Conservation (phyloP, 2,113 vertebrate genomes). For the Indri indri region DNA sequence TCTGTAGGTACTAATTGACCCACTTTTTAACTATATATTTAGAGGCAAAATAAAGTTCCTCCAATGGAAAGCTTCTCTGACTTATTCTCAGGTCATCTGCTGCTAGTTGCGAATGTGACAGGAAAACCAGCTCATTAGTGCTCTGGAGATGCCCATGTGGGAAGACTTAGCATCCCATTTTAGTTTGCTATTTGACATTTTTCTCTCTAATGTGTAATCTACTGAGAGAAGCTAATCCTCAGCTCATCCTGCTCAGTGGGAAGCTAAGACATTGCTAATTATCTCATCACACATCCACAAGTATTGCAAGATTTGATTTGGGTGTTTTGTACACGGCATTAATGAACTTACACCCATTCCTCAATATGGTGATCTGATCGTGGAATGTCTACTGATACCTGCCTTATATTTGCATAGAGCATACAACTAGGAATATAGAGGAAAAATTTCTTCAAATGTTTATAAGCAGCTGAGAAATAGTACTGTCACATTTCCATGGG, state of each 20-base stretch:
- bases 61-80: conserved; percentile 45
- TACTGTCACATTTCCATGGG: not conserved
- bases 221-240: conserved; percentile 75
- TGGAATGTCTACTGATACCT: not conserved
- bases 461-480: not conserved
- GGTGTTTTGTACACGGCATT: not conserved
- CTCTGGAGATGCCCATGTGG: conserved; percentile 65
- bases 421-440: not conserved
- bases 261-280: conserved; percentile 77
- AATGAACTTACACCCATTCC: not conserved
- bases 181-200: conserved; percentile 78
- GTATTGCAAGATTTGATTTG: conserved; percentile 43
- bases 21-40: conserved; percentile 75
- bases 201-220: conserved; percentile 80
- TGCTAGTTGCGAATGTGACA: conserved; percentile 68
- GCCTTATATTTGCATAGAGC: not conserved
- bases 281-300: conserved; percentile 54
- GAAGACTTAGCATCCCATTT: conserved; percentile 73
- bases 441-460: not conserved
- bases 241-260: conserved; percentile 61
- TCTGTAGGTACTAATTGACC: conserved; percentile 67
- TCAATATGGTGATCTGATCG: not conserved
- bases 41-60: conserved; percentile 66
- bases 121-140: conserved; percentile 80
- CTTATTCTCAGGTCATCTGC: conserved; percentile 72